Conservation (phyloP, 2,888 invertebrate species). For the Lobophora halterata region DNA sequence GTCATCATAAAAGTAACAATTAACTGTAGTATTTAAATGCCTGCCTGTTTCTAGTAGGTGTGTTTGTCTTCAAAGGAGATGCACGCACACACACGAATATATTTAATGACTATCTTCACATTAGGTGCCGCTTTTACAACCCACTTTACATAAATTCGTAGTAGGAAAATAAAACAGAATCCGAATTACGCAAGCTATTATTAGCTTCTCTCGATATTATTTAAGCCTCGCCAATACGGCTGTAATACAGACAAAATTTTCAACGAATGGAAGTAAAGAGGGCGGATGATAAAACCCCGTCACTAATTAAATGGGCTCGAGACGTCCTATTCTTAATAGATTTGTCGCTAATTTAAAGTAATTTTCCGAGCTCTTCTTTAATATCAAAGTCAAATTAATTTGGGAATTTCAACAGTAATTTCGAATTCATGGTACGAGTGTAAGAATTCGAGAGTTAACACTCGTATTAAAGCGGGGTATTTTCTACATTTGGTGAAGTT, state of each 20-base stretch:
- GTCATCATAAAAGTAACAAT: slow-evolving; percentile 72
- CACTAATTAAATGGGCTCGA: slow-evolving; percentile 77
- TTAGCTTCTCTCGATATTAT: slow-evolving; percentile 59
- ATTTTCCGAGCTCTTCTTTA: slow-evolving; percentile 55
- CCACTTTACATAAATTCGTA: slow-evolving; percentile 16
- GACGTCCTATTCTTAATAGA: slow-evolving; percentile 74
- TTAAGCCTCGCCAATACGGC: slow-evolving; percentile 69
- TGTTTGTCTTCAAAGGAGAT: slow-evolving; percentile 69
- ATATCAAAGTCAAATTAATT: slow-evolving; percentile 61
- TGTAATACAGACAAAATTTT: slow-evolving; percentile 64
- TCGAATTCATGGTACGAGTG: slow-evolving; percentile 16
- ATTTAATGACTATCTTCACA: slow-evolving; percentile 49
- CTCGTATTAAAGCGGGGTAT: slow-evolving; percentile 12
- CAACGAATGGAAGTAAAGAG: slow-evolving; percentile 66
- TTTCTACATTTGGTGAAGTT: slow-evolving; percentile 17
- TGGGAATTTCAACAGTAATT: slow-evolving; percentile 30
- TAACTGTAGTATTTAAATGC: slow-evolving; percentile 68
- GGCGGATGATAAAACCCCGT: slow-evolving; percentile 72
- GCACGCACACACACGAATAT: slow-evolving; percentile 52
- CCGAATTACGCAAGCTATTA: slow-evolving; percentile 42
- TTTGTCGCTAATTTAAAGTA: slow-evolving; percentile 74
- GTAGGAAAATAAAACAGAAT: slow-evolving; percentile 22
- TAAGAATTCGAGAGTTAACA: slow-evolving; percentile 12
- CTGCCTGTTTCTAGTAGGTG: slow-evolving; percentile 38
- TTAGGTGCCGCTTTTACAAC: slow-evolving; percentile 27